Base-by-base conservation (phyloP, 2,888 invertebrate species). In the Macrostomum cliftonense region DNA sequence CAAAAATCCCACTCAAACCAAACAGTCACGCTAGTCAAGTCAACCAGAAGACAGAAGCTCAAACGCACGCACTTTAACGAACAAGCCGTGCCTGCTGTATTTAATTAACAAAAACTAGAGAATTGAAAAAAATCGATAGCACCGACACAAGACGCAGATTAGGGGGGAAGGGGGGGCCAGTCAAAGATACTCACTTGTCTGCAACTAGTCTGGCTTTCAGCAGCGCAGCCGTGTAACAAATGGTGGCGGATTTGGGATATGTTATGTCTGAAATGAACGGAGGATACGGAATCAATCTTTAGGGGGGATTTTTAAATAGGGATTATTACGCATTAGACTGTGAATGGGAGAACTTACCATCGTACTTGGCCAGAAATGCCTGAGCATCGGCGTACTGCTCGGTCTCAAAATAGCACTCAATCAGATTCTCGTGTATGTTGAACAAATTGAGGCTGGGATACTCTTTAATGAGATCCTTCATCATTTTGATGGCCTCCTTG, bases 371-470 rank as follows among this genome's bases (percentile, higher is more conserved):
- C 54, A 88, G 71, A 16, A 88, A 82, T 38, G 85, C 84, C 71
- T 88, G 88, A 43, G 87, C 93, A 73, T 95, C 95, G 2, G 88
- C 86, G 69, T 89, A 95, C 1, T 86, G 85, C 70, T 89, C 88
- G 79, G 88, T 83, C 73, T 93, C 93, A 50, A 95, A 73, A 58
- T 93, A 74, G 48, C 83, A 83, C 74, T 95, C 95, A 59, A 95
- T 85, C 57, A 95, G 76, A 73, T 93, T 93, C 74, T 95, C 95
- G 65, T 88, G 88, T 57, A 89, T 83, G 66, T 86, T 83, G 54
- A 91, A 76, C 54, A 88, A 81, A 68, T 83, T 85, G 79, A 91
- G 82, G 61, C 88, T 83, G 12, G 91, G 88, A 59, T 89, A 89
- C 74, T 95, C 93, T 73, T 93, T 91, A 47, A 88, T 85, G 54